A percentile compares a stretch with the other conserved stretches of the same genome.
Conservation (phyloP, 2,888 invertebrate species). For the Leptinotarsa tumamoca region DNA sequence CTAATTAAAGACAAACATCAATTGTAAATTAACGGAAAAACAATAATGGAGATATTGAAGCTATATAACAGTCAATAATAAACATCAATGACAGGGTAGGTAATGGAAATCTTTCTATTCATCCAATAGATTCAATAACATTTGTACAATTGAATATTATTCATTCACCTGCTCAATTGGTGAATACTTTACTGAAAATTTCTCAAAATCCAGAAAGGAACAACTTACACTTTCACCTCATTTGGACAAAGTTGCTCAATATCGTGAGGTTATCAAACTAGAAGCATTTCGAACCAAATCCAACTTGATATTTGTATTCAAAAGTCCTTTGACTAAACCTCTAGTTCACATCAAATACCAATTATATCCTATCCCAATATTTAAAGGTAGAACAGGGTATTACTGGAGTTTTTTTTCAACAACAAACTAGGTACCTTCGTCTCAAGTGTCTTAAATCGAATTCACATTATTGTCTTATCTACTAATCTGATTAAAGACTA, state of each 20-base stretch:
- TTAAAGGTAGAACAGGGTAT: background rate
- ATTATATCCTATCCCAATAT: constrained; percentile 11
- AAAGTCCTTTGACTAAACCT: background rate
- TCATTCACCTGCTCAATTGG: background rate
- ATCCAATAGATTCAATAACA: constrained; percentile 10
- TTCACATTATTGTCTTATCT: no score
- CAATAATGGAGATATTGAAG: background rate
- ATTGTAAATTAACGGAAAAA: background rate
- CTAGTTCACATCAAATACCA: background rate
- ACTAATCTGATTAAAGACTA: no score
- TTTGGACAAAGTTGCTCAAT: background rate
- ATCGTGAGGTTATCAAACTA: constrained; percentile 12
- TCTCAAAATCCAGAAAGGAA: constrained; percentile 10
- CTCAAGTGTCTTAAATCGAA: no score
- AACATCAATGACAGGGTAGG: background rate
- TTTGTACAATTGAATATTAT: constrained; percentile 6
- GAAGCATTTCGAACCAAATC: constrained; percentile 21
- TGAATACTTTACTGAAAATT: background rate
- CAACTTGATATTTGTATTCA: constrained; percentile 1
- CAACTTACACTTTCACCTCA: background rate
- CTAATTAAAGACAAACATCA: no score
- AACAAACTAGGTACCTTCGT: no score
- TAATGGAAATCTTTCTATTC: background rate
- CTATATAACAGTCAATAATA: background rate
- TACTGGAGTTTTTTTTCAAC: no score